A percentile compares a stretch with the other conserved stretches of the same genome.
Evolutionary conservation across 2,797 vertebrate species (phyloP).

Genomic region (Enteromius anoplus): DNA sequence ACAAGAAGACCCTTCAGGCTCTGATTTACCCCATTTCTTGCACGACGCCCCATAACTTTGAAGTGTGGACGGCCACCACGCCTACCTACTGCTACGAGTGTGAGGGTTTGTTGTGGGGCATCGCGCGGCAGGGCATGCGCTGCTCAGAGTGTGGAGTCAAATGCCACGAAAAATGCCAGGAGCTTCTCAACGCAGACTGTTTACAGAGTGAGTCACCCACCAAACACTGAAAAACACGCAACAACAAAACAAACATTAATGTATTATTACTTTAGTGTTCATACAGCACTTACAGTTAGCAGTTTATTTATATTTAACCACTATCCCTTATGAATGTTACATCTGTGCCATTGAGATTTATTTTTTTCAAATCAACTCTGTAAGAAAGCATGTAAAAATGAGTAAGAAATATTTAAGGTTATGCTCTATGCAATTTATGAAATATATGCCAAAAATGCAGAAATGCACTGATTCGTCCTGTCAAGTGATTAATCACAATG

Average conservation of each 20-base stretch:
- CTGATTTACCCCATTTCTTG: conserved; percentile 98
- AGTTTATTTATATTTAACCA: too few species aligned
- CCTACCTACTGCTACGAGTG: conserved; percentile 98
- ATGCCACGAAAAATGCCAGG: conserved; percentile 98
- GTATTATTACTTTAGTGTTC: not conserved
- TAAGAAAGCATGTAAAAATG: not conserved
- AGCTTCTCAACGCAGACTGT: conserved; percentile 96
- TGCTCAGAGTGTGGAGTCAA: conserved; percentile 97
- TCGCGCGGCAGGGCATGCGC: conserved; percentile 95
- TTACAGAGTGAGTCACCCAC: conserved; percentile 82
- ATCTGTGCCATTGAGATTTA: not conserved
- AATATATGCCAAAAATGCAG: not conserved
- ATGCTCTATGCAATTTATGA: not conserved
- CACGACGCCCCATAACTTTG: conserved; percentile 95
- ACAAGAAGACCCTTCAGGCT: conserved; percentile 95
- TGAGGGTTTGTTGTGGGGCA: conserved; percentile 95
- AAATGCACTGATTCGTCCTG: not conserved
- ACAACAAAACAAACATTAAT: not conserved
- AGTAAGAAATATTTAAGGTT: conserved; percentile 1
- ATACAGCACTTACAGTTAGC: not conserved
- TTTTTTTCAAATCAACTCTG: not conserved
- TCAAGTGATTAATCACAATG: too few species aligned
- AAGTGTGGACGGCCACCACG: conserved; percentile 95
- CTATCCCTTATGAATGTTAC: not conserved
- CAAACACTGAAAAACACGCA: not conserved